Evolutionary conservation across 2,113 vertebrate genomes (phyloP), one percentile per base, ranked within the genome.

Genomic region (Eonycteris spelaea): DNA sequence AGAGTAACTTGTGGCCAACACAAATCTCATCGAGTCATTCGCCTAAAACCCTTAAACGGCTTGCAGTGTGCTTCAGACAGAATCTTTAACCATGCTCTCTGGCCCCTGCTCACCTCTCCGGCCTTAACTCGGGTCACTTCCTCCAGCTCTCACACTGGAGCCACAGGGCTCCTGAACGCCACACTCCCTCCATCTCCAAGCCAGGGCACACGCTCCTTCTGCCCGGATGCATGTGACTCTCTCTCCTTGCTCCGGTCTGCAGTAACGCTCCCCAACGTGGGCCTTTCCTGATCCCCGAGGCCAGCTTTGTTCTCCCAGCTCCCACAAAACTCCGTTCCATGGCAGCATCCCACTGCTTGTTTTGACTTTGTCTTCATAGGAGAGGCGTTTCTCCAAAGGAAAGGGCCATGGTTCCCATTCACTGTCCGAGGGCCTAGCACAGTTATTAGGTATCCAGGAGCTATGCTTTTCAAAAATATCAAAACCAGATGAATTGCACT

Each of bases 131-230:
- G 53, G 12, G 22, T 77, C n/a, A 9, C 48, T 26, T 67, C 21
- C 22, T 48, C 28, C 19, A 30, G 0, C 9, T 65, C 11, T 87
- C 80, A 38, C 40, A 13, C 35, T n/a, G 28, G 9, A 91, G n/a
- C 19, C 10, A 26, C 12, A 1, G 73, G 61, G 61, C 65, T 94
- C 21, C 82, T 68, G 51, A 61, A 21, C 26, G 35, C 45, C 40
- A 61, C 2, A 7, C 18, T 21, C 19, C 11, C 38, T 84, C 19
- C 3, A 12, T 26, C 30, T 48, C 35, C 67, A 35, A 63, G 3
- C 28, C 24, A 18, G 1, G 13, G 53, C 0, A 1, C 6, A 7
- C 2, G 22, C 19, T 53, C 13, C 2, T 40, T 55, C 15, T 24
- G 30, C 59, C 65, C 7, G 10, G 67, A 75, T 14, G 21, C 11